Evolutionary conservation across 1,140 invertebrate genomes (phyloP), one percentile per base, ranked within the genome.

Genomic region (Coenobita brevimanus): DNA sequence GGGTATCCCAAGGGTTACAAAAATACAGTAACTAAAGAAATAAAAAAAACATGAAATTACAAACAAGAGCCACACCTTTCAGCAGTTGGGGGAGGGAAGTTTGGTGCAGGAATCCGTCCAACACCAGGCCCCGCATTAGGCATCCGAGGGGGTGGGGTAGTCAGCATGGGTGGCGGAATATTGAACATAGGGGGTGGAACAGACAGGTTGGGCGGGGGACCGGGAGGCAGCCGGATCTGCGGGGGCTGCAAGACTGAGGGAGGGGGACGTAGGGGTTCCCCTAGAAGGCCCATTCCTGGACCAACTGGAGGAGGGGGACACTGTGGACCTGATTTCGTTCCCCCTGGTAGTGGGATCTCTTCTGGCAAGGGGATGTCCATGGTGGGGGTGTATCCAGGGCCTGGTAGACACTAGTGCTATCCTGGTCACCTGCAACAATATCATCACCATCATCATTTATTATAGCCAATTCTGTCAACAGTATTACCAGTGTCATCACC

Each of bases 311-410:
- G 64, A 24, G 75, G 75, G 36, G 75, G 75, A 0, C 71, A 71
- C n/a, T 33, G 71, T 6, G 36, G 54, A 10, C 57, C 62, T 38
- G 81, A 67, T 38, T 27, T 54, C 17, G 3, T 43, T 43, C 76
- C 85, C 27, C 76, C 76, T 3, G 85, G 85, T 24, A 87, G 46
- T 0, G 85, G 85, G 4, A 87, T 87, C 46, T 87, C 85, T 21
- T 81, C 76, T 15, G 85, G 85, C 6, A 87, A 36, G 4, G 85
- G 85, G 33, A 87, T 87, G 78, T 87, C 78, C 85, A 87, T 87
- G 15, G 76, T 80, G 6, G 6, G 17, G 6, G 46, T 50, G 46
- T 17, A 50, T n/a, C n/a, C n/a, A n/a, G n/a, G n/a, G n/a, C n/a
- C n/a, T n/a, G n/a, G n/a, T n/a, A n/a, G n/a, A n/a, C n/a, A n/a